phyloP scores from a whole-genome alignment of 2,888 invertebrate species.

The Lypha dubia region DNA sequence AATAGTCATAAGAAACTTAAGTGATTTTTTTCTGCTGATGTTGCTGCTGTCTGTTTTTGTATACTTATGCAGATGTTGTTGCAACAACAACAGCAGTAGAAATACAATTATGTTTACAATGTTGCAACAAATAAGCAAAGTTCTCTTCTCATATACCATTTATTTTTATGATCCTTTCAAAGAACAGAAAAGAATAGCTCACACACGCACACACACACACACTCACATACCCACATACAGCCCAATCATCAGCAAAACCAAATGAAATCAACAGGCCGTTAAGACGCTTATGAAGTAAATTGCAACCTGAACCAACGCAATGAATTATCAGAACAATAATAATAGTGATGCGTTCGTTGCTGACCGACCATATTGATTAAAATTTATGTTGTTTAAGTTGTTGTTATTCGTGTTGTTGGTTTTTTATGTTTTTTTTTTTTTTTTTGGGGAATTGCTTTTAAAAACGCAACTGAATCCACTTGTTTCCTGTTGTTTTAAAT shows the following conservation, averaged over 20 bases:
- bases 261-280: slow-evolving; percentile 28
- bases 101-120: slow-evolving; percentile 63
- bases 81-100: slow-evolving; percentile 23
- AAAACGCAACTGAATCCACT: slow-evolving; percentile 13
- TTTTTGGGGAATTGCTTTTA: background rate
- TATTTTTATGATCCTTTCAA: slow-evolving; percentile 67
- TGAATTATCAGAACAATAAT: slow-evolving; percentile 40
- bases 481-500: slow-evolving; percentile 18
- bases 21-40: slow-evolving; percentile 44
- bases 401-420: too few relatives aligned
- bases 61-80: slow-evolving; percentile 10
- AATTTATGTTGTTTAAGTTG: too few relatives aligned
- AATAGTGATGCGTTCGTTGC: slow-evolving; percentile 30
- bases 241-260: background rate
- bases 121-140: slow-evolving; percentile 69
- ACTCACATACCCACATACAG: too few relatives aligned
- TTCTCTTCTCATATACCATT: slow-evolving; percentile 68
- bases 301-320: background rate
- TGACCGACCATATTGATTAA: slow-evolving; percentile 47
- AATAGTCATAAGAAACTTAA: slow-evolving; percentile 51
- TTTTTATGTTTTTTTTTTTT: slow-evolving; percentile 9
- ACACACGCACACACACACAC: too few relatives aligned
- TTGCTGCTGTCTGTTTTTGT: slow-evolving; percentile 4
- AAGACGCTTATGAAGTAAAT: slow-evolving; percentile 28
- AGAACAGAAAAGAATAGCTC: slow-evolving; percentile 2